phyloP scores from a whole-genome alignment of 2,797 vertebrate species.

The Tenualosa ilisha region DNA sequence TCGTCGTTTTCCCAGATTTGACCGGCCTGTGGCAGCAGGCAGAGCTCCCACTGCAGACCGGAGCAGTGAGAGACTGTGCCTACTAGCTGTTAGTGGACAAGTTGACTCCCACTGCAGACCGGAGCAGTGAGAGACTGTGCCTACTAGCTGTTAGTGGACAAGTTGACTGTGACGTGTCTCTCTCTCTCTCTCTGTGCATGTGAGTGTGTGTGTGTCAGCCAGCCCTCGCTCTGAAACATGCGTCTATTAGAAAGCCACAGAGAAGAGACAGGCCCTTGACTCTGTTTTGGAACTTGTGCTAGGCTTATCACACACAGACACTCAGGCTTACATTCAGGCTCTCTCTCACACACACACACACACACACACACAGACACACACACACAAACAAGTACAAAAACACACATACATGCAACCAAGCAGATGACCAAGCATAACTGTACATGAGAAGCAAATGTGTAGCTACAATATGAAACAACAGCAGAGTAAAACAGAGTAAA shows the following conservation, averaged over 20 bases:
- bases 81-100: too few species aligned
- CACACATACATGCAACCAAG: neutral
- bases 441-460: too few species aligned
- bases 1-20: neutral
- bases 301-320: constrained; percentile 14
- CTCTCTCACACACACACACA: constrained; percentile 14
- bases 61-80: too few species aligned
- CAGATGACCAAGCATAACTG: too few species aligned
- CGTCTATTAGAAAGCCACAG: neutral
- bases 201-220: neutral
- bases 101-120: neutral
- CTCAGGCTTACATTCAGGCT: neutral
- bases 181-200: neutral
- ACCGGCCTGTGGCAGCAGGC: neutral
- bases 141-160: too few species aligned
- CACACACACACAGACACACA: constrained; percentile 15
- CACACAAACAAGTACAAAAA: neutral
- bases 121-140: too few species aligned
- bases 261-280: neutral
- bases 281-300: neutral
- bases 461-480: neutral
- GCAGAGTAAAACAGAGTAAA: too few species aligned
- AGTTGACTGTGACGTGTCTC: too few species aligned
- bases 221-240: neutral
- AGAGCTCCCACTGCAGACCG: neutral